These are phyloP conservation scores for Magallana ariakensis DNA, from an alignment of 1,140 invertebrate species.

Conservation along the genomic window DNA sequence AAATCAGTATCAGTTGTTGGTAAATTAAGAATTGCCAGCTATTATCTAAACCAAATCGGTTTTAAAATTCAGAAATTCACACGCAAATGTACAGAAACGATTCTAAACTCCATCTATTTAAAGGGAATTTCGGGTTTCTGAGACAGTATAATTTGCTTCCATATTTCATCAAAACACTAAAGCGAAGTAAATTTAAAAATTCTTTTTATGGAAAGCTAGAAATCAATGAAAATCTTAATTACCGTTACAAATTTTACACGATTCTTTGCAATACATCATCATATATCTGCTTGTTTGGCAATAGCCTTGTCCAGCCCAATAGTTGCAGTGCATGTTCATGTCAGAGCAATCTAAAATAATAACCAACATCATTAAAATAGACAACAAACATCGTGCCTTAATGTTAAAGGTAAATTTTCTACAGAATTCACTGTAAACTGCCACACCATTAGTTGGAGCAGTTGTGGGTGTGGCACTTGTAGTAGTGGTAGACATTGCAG, in stretches of 20 bases:
- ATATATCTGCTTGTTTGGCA: not conserved
- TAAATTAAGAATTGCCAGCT: too few species aligned
- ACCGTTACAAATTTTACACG: constrained; percentile 4
- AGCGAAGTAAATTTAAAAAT: too few species aligned
- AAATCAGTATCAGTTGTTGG: too few species aligned
- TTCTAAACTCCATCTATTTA: too few species aligned
- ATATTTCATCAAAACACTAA: not conserved
- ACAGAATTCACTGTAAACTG: too few species aligned
- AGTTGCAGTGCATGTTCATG: not conserved
- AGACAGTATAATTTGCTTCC: not conserved
- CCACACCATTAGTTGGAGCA: not conserved
- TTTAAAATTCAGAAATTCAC: too few species aligned
- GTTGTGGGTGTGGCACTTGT: not conserved
- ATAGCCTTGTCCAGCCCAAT: not conserved
- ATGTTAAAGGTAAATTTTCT: too few species aligned
- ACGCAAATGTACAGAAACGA: too few species aligned
- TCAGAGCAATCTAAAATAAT: not conserved
- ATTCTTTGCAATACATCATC: not conserved
- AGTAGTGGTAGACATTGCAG: not conserved
- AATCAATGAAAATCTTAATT: not conserved
- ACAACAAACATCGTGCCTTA: too few species aligned
- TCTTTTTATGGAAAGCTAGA: too few species aligned
- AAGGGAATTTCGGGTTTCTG: not conserved
- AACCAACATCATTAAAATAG: too few species aligned
- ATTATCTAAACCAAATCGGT: too few species aligned